Base-by-base conservation (phyloP, 2,888 invertebrate species). In the Polyommatus icarus region DNA sequence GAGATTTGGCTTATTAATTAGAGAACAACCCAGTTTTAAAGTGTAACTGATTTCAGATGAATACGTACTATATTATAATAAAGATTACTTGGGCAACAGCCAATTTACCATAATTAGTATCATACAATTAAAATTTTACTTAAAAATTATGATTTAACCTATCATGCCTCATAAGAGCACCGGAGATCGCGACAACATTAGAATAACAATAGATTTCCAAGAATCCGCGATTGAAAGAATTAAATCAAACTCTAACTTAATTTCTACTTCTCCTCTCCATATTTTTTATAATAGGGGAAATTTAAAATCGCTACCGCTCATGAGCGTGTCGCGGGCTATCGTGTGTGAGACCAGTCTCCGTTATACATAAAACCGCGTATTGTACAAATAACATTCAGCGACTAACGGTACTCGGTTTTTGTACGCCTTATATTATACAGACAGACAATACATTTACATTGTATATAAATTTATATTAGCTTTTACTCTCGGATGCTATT, bases 301-400 rank as follows among this genome's bases (percentile, higher is more conserved):
- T 46, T 46, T 8, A 0, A 72, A 73, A n/a, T 32, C 78, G 79
- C 78, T 77, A 71, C 77, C 73, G 75, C 76, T 67, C 61, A 72
- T 54, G 67, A 29, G 18, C 71, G 18, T 57, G 57, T 78, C 40
- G 59, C 71, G 54, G 76, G 15, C 36, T 29, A 36, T 73, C 75
- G 78, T 77, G 78, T 78, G 79, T 81, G 79, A 81, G 79, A 81
- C 78, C 80, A 78, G 82, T 76, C 79, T 78, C 77, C 78, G 78
- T 76, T 82, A 80, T 79, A 79, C 79, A 81, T 79, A 78, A 79
- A 82, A 81, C 71, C 79, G 78, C 78, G 80, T 80, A 79, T 79
- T 81, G 79, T 79, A 76, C 76, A 79, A 77, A 78, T 79, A 81
- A 79, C 78, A 78, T 79, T 79, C 81, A 80, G 79, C 81, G 78